These are phyloP conservation scores for Meloidogyne hapla DNA, from an alignment of 1,140 invertebrate genomes.

Conservation along the genomic window DNA sequence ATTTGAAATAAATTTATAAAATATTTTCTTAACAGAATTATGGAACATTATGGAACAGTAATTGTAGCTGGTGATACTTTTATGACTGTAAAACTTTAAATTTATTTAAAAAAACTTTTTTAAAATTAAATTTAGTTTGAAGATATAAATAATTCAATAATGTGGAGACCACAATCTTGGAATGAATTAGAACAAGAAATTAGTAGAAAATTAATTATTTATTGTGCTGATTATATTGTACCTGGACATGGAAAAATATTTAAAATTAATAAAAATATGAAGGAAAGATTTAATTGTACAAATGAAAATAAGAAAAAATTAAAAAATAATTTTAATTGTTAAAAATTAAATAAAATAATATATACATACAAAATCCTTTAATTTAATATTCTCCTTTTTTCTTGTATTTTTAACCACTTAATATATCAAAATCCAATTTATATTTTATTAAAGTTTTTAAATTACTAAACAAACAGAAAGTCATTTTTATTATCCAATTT, in stretches of 20 bases:
- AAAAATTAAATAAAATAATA: not conserved
- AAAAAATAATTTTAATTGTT: not conserved
- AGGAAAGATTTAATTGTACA: not conserved
- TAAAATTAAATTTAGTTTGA: constrained; percentile 34
- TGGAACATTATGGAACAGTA: constrained; percentile 50
- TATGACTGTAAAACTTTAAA: constrained; percentile 35
- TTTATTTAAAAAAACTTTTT: not conserved
- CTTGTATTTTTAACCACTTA: no score
- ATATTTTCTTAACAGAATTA: constrained; percentile 21
- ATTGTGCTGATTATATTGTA: constrained; percentile 44
- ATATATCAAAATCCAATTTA: no score
- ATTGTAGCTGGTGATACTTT: constrained; percentile 53
- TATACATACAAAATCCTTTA: no score
- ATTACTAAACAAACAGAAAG: no score
- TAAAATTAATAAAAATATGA: constrained; percentile 7
- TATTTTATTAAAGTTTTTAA: no score
- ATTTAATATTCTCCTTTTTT: no score
- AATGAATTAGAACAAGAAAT: constrained; percentile 47
- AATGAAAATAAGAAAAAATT: not conserved
- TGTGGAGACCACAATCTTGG: constrained; percentile 59
- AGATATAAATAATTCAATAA: constrained; percentile 53
- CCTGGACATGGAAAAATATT: constrained; percentile 40
- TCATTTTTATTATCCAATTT: no score
- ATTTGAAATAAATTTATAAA: no score
- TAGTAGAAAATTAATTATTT: constrained; percentile 40